Conservation (phyloP, 2,888 invertebrate genomes). For the Drosophila fulvimacula region DNA sequence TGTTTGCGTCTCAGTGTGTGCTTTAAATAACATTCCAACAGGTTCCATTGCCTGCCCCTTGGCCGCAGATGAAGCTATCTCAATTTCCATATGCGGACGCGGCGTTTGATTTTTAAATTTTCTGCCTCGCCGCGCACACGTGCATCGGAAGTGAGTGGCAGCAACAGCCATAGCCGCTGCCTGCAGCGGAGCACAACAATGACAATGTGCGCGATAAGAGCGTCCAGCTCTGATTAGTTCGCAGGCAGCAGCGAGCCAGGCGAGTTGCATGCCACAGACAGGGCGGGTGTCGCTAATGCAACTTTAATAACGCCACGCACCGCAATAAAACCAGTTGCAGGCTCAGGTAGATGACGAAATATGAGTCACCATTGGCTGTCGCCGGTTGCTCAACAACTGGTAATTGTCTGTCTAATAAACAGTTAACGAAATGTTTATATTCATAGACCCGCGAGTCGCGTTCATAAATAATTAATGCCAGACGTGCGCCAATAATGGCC, state of each 20-base stretch:
- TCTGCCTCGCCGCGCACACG: constrained; percentile 64
- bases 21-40: constrained; percentile 30
- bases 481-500: constrained; percentile 57
- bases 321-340: constrained; percentile 55
- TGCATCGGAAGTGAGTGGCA: constrained; percentile 64
- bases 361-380: constrained; percentile 35
- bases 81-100: constrained; percentile 19
- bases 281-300: constrained; percentile 56
- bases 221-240: constrained; percentile 22
- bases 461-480: constrained; percentile 71
- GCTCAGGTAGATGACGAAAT: constrained; percentile 51
- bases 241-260: constrained; percentile 8
- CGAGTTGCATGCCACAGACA: constrained; percentile 45
- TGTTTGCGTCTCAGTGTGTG: constrained; percentile 4
- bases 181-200: constrained; percentile 40
- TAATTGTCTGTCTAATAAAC: constrained; percentile 56
- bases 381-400: constrained; percentile 36
- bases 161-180: constrained; percentile 7
- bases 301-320: constrained; percentile 66
- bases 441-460: constrained; percentile 33
- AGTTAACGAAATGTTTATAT: constrained; percentile 54
- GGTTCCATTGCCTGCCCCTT: constrained; percentile 21
- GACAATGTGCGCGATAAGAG: constrained; percentile 62
- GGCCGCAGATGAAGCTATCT: constrained; percentile 18
- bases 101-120: constrained; percentile 35